Evolutionary conservation across 2,888 invertebrate genomes (phyloP).

Genomic region (Punctoribates punctum): DNA sequence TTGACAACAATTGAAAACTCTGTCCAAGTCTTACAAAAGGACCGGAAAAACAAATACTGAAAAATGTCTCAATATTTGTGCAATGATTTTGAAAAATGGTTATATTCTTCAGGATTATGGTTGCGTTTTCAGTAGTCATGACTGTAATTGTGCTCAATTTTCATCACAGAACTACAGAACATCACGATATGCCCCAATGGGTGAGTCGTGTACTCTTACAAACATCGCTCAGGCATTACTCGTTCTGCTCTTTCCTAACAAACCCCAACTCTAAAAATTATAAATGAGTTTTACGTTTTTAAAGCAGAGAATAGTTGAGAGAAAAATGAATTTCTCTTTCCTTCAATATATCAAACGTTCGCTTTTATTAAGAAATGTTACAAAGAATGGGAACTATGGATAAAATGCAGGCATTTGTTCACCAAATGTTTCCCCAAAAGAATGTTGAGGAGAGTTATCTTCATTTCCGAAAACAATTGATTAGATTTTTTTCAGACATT

Average conservation of each 20-base stretch:
- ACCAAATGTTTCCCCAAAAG: too few species aligned
- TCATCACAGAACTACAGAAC: conserved; percentile 90
- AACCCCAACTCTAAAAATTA: background rate
- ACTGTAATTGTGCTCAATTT: conserved; percentile 96
- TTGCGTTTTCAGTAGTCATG: conserved; percentile 94
- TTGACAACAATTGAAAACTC: background rate
- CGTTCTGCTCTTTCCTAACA: too few species aligned
- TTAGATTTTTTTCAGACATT: background rate
- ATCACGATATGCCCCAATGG: conserved; percentile 93
- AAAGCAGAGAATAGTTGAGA: too few species aligned
- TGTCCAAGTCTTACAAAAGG: background rate
- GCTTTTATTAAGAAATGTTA: too few species aligned
- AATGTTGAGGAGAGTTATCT: too few species aligned
- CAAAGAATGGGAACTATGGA: too few species aligned
- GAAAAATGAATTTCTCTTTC: too few species aligned
- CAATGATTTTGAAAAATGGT: background rate
- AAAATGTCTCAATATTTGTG: background rate
- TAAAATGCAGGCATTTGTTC: too few species aligned
- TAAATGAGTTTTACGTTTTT: background rate
- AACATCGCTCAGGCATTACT: background rate
- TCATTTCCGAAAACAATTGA: background rate
- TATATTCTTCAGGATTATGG: conserved; percentile 70
- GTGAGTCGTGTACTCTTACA: conserved; percentile 61
- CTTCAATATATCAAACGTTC: too few species aligned
- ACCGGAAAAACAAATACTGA: background rate